phyloP scores from a whole-genome alignment of 2,888 invertebrate genomes.

The Tinea pellionella region DNA sequence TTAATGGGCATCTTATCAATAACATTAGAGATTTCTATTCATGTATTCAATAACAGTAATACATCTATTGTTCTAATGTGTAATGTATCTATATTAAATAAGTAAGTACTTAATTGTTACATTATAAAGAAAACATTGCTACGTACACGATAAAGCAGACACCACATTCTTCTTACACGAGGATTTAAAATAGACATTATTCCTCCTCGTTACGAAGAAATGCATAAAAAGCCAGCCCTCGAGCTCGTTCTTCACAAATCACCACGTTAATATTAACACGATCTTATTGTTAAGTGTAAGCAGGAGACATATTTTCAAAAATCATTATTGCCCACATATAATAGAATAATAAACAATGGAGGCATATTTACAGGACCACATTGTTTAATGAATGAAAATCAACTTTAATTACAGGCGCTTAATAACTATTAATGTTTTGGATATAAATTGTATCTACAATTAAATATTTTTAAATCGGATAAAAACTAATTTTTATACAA shows the following conservation, averaged over 20 bases:
- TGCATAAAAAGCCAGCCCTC: background rate
- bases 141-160: background rate
- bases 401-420: background rate
- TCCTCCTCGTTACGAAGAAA: background rate
- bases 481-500: slow-evolving; percentile 15
- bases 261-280: background rate
- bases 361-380: slow-evolving; percentile 8
- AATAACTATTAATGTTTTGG: background rate
- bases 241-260: background rate
- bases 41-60: background rate
- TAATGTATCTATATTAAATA: no score
- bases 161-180: background rate
- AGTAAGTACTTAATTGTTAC: background rate
- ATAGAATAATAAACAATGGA: slow-evolving; percentile 10
- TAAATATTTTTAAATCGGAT: background rate
- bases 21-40: background rate
- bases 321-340: slow-evolving; percentile 62
- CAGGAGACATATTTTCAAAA: slow-evolving; percentile 66
- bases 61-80: no score
- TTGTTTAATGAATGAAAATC: background rate
- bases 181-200: background rate
- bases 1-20: background rate
- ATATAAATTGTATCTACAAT: slow-evolving; percentile 1
- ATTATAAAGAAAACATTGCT: background rate
- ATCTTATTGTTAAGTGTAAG: slow-evolving; percentile 22